These are phyloP conservation scores for Malurus elegans DNA, from an alignment of 2,113 vertebrate species.

Conservation along the genomic window DNA sequence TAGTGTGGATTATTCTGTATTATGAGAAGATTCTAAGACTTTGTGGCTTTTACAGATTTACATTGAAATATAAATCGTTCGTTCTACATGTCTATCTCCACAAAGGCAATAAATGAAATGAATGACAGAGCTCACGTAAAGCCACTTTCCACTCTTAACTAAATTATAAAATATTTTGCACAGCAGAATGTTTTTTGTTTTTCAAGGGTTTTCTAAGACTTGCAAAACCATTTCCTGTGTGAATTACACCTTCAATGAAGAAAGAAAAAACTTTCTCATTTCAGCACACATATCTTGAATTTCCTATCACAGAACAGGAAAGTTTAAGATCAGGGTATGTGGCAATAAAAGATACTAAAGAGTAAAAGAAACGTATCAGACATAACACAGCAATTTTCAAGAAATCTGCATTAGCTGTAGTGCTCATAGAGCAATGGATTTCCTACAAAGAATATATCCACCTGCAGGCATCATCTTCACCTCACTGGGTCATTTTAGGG, in stretches of 20 bases:
- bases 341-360: background rate
- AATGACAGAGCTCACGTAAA: background rate
- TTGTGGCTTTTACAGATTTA: background rate
- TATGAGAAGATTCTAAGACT: background rate
- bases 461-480: background rate
- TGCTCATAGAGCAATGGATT: background rate
- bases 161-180: background rate
- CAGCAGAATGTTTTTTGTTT: background rate
- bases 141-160: background rate
- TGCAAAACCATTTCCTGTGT: background rate
- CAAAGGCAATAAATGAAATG: background rate
- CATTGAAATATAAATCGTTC: background rate
- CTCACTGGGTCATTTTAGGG: background rate
- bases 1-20: background rate
- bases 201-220: background rate
- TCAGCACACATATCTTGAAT: background rate
- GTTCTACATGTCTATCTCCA: background rate
- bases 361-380: background rate
- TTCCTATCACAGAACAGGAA: background rate
- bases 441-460: background rate
- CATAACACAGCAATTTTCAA: background rate
- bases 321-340: background rate
- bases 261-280: background rate
- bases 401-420: background rate
- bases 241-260: background rate